Evolutionary conservation across 2,888 invertebrate genomes (phyloP), one percentile per base, ranked within the genome.

Genomic region (Dromius quadrimaculatus): DNA sequence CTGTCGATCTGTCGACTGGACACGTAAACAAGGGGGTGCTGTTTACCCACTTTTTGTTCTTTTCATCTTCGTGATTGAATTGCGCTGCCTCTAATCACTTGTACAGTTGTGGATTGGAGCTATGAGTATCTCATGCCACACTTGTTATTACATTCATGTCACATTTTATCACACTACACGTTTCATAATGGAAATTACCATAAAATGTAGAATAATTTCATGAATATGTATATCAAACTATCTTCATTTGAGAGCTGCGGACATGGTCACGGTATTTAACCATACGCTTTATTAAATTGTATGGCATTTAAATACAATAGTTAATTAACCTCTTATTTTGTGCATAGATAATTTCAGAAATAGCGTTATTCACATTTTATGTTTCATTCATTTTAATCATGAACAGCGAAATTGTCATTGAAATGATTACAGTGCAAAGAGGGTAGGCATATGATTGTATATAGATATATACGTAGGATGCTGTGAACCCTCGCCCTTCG

Each of bases 21-120:
- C 47, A 45, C 43, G 65, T 38, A 65, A 65, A 65, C 65, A 65
- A 23, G 65, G 65, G 36, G 50, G 36, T 17, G 36, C 11, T 54
- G 34, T 50, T 36, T 65, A 11, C 47, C 11, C 47, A 32, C 17
- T 50, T 65, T 65, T 65, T 65, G 20, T 65, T 17, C 50, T 36
- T 38, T 54, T 50, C 54, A 65, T 65, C 22, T 54, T 34, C 65
- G 50, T 54, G 28, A 65, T 19, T 65, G 38, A 54, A 50, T 8
- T 28, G 28, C 28, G 28, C 8, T 28, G 8, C 8, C 3, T 8
- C 28, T 28, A 28, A 28, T 28, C 8, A 28, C 28, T 28, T 28
- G 8, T 28, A 28, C n/a, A n/a, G n/a, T n/a, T n/a, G n/a, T n/a
- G n/a, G n/a, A n/a, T n/a, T n/a, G n/a, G n/a, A n/a, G n/a, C n/a